A percentile compares a stretch with the other conserved stretches of the same genome.
phyloP scores from a whole-genome alignment of 1,140 invertebrate species.

The Drosophila bifasciata region DNA sequence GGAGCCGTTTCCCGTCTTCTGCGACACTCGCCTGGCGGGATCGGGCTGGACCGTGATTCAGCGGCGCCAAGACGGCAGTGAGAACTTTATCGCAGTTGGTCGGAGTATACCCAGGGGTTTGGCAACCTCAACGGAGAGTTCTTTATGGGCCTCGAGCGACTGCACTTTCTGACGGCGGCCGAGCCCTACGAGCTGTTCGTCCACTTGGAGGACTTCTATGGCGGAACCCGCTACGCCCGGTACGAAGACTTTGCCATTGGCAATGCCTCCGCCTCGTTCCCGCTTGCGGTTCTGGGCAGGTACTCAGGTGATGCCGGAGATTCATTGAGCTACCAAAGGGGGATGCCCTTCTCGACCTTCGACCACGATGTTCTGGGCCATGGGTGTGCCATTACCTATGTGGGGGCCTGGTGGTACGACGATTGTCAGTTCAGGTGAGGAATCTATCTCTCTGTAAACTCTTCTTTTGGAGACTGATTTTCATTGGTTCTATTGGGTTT shows the following conservation, averaged over 20 bases:
- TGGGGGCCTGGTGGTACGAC: slow-evolving; percentile 89
- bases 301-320: slow-evolving; percentile 65
- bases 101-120: slow-evolving; percentile 87
- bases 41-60: slow-evolving; percentile 88
- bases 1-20: slow-evolving; percentile 47
- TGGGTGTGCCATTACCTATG: slow-evolving; percentile 87
- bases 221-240: slow-evolving; percentile 85
- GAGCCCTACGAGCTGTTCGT: slow-evolving; percentile 33
- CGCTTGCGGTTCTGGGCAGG: slow-evolving; percentile 87
- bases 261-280: slow-evolving; percentile 87
- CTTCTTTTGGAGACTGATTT: neutral
- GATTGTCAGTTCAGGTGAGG: slow-evolving; percentile 68
- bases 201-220: slow-evolving; percentile 87
- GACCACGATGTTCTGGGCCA: slow-evolving; percentile 87
- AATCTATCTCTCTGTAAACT: neutral
- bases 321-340: slow-evolving; percentile 55
- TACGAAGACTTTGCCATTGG: slow-evolving; percentile 88
- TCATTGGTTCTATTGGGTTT: neutral
- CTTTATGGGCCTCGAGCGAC: slow-evolving; percentile 86
- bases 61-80: slow-evolving; percentile 87
- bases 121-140: slow-evolving; percentile 87
- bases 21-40: slow-evolving; percentile 58
- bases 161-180: slow-evolving; percentile 70
- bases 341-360: slow-evolving; percentile 60
- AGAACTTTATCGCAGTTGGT: slow-evolving; percentile 88